These are phyloP conservation scores for Geotrypetes seraphini DNA, from an alignment of 2,797 vertebrate genomes.

Conservation along the genomic window DNA sequence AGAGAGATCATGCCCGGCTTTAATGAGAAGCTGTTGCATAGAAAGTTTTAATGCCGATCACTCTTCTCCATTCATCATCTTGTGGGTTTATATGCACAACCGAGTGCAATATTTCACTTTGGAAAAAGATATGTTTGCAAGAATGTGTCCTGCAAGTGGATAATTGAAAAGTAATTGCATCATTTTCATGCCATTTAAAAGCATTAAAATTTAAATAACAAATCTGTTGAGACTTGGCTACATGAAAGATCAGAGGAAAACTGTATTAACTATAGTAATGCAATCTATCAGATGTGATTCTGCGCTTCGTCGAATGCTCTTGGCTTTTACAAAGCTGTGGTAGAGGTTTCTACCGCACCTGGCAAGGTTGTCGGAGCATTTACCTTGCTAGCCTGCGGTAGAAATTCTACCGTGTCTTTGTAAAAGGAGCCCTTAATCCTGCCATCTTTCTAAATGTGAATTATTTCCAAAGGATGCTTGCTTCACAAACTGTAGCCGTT, in stretches of 20 bases:
- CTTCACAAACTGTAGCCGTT: no score
- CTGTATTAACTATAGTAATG: conserved; percentile 17
- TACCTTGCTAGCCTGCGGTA: no score
- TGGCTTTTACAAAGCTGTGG: no score
- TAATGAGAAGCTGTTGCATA: no score
- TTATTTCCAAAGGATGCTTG: no score
- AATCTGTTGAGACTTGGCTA: conserved; percentile 20
- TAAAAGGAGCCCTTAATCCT: no score
- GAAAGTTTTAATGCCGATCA: not conserved
- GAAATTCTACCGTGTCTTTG: no score
- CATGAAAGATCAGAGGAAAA: conserved; percentile 17
- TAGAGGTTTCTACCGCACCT: no score
- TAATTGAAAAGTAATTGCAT: conserved; percentile 30
- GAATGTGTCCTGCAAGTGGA: conserved; percentile 23
- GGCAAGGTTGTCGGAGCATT: no score
- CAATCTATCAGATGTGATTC: conserved; percentile 11
- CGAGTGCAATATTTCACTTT: conserved; percentile 12
- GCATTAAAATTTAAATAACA: conserved; percentile 34
- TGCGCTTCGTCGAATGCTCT: conserved; percentile 7
- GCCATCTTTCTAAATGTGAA: no score
- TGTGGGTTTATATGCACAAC: conserved; percentile 8
- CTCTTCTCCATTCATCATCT: not conserved
- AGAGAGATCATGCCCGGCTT: no score
- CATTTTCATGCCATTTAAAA: conserved; percentile 35
- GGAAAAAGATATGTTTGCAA: conserved; percentile 7